Base-by-base conservation (phyloP, 2,888 invertebrate genomes). In the Erebia aethiops region DNA sequence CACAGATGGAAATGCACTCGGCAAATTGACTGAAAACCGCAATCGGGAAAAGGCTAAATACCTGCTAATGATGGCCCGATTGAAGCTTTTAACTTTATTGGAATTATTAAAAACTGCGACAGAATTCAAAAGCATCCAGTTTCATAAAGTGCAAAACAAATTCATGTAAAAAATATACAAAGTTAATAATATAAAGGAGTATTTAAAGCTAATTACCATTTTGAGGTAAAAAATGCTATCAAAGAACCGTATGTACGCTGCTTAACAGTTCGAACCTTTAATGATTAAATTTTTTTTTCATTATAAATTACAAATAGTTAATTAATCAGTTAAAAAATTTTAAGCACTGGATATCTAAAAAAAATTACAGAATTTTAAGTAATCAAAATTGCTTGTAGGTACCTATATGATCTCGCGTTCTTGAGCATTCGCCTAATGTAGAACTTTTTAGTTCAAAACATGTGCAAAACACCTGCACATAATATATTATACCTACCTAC, bases 11-110 rank as follows among this genome's bases (percentile, higher is more conserved):
- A 90, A 91, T 90, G 89, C 90, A 90, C 87, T 91, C 91, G 84
- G 80, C 88, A 91, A 92, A 92, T 93, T 92, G 91, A 91, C 91
- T 90, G 88, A 82, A 87, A 88, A 92, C 92, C 92, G 86, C 93
- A 92, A 84, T 85, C 86, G 83, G 87, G 85, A 86, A 90, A 91
- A 91, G 89, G 89, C 91, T 91, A 92, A 92, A 91, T 92, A 90
- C 85, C 88, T 84, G 89, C 89, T 92, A 92, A 92, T 92, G 90
- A 91, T 91, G 83, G 83, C 81, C 80, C 84, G 86, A 87, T 86
- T 87, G 87, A 86, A 80, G 80, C 80, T 78, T 79, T 80, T 74
- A 78, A 77, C 72, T 76, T 77, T 74, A 74, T 74, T 74, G 74
- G 58, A 73, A 72, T 69, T 73, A 74, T 73, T 73, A 71, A 71